phyloP scores from a whole-genome alignment of 2,113 vertebrate genomes.

The Hemibagrus wyckioides region DNA sequence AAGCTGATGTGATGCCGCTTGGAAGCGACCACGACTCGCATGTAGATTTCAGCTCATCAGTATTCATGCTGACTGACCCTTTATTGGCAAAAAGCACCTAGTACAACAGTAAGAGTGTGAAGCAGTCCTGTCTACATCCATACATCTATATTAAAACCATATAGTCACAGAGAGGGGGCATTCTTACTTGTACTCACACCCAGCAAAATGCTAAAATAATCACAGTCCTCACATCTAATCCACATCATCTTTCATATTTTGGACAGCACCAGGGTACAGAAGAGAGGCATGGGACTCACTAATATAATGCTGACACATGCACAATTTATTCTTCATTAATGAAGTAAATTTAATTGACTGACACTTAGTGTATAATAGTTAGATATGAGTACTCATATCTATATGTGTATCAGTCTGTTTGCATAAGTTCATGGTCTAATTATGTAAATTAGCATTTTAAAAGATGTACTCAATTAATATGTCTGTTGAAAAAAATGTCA shows the following conservation, averaged over 20 bases:
- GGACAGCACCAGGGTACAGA: not conserved
- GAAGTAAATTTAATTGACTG: not conserved
- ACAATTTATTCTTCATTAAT: not conserved
- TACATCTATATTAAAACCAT: constrained; percentile 12
- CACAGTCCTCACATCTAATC: not conserved
- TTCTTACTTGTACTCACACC: not conserved
- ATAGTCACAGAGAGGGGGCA: not conserved
- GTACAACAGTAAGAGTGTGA: constrained; percentile 10
- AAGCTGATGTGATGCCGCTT: constrained; percentile 56
- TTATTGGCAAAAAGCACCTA: constrained; percentile 49
- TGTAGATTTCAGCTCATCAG: constrained; percentile 62
- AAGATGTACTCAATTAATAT: not conserved
- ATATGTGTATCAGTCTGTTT: too few relatives aligned
- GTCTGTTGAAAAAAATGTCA: too few relatives aligned
- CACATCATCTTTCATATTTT: not conserved
- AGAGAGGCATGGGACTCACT: not conserved
- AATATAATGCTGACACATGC: not conserved
- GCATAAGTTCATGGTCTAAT: not conserved
- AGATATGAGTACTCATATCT: not conserved
- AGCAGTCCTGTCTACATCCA: not conserved
- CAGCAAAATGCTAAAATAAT: not conserved
- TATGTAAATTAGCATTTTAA: not conserved
- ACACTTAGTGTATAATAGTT: not conserved
- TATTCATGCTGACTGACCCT: constrained; percentile 58
- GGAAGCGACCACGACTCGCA: constrained; percentile 54